phyloP scores from a whole-genome alignment of 2,888 invertebrate genomes.

The Thera obeliscata region DNA sequence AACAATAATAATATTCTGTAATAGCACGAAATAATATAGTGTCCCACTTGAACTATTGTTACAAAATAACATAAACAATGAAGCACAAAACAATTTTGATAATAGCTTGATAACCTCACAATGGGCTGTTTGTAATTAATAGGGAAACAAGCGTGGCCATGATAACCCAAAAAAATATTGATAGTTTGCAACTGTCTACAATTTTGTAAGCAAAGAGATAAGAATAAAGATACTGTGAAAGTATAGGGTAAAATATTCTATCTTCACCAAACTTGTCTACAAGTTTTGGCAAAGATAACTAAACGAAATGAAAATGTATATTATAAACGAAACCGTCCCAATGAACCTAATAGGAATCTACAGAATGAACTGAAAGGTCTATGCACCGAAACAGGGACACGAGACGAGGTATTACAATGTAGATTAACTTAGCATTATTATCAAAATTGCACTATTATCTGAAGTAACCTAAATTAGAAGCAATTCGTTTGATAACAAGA shows the following conservation, averaged over 20 bases:
- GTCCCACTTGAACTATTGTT: conserved; percentile 29
- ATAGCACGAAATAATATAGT: conserved; percentile 12
- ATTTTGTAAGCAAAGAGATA: conserved; percentile 13
- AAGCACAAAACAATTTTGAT: conserved; percentile 46
- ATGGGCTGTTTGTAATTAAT: conserved; percentile 52
- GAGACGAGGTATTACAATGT: conserved; percentile 28
- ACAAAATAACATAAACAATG: conserved; percentile 48
- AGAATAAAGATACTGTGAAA: background rate
- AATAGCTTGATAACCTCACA: conserved; percentile 53
- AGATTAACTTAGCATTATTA: conserved; percentile 41
- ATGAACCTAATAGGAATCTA: background rate
- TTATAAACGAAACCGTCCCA: background rate
- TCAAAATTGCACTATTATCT: conserved; percentile 57
- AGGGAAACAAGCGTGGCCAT: conserved; percentile 48
- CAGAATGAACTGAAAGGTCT: conserved; percentile 17
- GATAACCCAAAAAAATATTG: conserved; percentile 49
- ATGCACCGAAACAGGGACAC: conserved; percentile 30
- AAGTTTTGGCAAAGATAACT: no score
- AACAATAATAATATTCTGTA: background rate
- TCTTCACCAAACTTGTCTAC: no score
- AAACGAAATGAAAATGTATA: no score
- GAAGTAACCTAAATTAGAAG: conserved; percentile 66
- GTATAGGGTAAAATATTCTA: no score
- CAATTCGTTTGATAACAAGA: conserved; percentile 66
- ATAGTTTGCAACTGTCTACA: conserved; percentile 25